Evolutionary conservation across 2,113 vertebrate species (phyloP).

Genomic region (Albula glossodonta): DNA sequence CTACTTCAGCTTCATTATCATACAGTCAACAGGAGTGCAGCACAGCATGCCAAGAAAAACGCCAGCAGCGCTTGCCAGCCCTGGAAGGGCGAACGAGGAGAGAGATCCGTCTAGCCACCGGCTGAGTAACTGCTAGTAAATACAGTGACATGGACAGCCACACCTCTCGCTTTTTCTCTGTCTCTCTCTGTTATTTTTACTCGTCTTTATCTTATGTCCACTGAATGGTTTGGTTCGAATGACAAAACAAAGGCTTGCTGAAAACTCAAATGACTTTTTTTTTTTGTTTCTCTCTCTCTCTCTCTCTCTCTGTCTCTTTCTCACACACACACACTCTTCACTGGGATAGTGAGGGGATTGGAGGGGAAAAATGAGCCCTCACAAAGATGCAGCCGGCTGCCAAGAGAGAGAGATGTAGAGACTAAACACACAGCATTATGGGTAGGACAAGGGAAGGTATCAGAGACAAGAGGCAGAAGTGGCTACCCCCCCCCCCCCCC

Average conservation of each 20-base stretch:
- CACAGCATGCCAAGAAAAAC: conserved; percentile 28
- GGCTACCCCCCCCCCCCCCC: no score
- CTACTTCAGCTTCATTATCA: conserved; percentile 36
- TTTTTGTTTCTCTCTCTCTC: background rate
- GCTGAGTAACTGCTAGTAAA: conserved; percentile 25
- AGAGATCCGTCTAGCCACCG: background rate
- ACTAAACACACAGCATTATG: conserved; percentile 31
- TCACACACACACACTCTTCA: background rate
- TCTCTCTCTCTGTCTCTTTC: background rate
- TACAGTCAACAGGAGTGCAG: conserved; percentile 24
- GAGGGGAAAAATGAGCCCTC: background rate
- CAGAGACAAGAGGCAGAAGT: background rate
- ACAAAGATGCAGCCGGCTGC: background rate
- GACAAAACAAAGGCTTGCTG: no score
- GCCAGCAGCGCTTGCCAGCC: background rate
- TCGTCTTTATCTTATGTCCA: no score
- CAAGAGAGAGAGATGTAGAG: background rate
- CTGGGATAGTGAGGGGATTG: no score
- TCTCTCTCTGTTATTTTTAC: background rate
- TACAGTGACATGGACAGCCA: conserved; percentile 23
- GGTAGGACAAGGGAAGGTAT: conserved; percentile 12
- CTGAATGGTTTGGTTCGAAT: no score
- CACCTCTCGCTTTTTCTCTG: background rate
- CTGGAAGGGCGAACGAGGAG: background rate
- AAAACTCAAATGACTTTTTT: no score